Conservation (phyloP, 2,797 vertebrate species). For the Parauchenoglanis punctatus region DNA sequence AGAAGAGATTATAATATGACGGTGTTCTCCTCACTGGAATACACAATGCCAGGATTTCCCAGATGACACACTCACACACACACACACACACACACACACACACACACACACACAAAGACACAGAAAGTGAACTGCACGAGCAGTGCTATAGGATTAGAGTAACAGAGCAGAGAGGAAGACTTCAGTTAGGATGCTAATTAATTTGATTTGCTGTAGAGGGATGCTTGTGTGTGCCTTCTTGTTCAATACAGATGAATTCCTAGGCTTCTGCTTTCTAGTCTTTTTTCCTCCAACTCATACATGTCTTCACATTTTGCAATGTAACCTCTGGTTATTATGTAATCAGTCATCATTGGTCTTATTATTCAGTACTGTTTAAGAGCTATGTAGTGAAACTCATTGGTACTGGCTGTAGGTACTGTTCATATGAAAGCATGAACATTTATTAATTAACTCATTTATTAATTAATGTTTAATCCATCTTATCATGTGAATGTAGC, state of each 20-base stretch:
- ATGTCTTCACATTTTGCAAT: not conserved
- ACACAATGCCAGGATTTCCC: constrained; percentile 16
- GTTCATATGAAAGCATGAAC: no score
- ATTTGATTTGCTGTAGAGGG: constrained; percentile 8
- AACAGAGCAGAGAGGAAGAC: constrained; percentile 29
- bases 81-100: no score
- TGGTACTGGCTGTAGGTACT: not conserved
- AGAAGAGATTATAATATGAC: constrained; percentile 40
- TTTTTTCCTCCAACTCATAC: not conserved
- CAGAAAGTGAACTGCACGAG: not conserved
- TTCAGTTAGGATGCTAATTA: constrained; percentile 37
- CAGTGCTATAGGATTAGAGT: constrained; percentile 26
- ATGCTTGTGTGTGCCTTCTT: not conserved
- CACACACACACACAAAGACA: constrained; percentile 4
- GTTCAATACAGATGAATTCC: not conserved
- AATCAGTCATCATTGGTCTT: not conserved
- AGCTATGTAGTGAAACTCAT: not conserved
- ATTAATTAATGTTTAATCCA: no score
- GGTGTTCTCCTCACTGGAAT: constrained; percentile 14
- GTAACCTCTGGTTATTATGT: no score
- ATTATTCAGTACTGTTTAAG: not conserved
- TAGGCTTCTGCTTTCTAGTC: not conserved
- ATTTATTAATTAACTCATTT: no score
- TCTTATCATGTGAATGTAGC: no score
- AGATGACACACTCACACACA: constrained; percentile 5